A percentile compares a stretch with the other conserved stretches of the same genome.
These are phyloP conservation scores for Blomia tropicalis DNA, from an alignment of 2,888 invertebrate genomes.

Conservation along the genomic window DNA sequence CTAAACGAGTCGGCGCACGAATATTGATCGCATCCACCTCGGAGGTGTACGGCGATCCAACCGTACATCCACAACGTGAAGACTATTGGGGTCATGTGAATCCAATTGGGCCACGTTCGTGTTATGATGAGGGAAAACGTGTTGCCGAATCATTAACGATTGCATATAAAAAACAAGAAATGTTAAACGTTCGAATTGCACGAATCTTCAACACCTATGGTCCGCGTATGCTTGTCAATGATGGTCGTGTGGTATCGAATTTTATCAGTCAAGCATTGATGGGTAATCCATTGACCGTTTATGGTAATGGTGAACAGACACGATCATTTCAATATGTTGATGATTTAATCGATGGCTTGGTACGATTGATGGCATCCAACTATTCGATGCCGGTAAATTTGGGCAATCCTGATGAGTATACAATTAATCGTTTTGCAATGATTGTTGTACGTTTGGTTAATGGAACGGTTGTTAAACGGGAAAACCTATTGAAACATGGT, in stretches of 20 bases:
- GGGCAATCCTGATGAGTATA: slow-evolving; percentile 94
- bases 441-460: slow-evolving; percentile 40
- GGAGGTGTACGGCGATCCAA: slow-evolving; percentile 97
- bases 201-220: slow-evolving; percentile 98
- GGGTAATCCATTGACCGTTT: slow-evolving; percentile 75
- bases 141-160: slow-evolving; percentile 89
- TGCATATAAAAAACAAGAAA: slow-evolving; percentile 88
- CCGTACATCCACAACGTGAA: slow-evolving; percentile 92
- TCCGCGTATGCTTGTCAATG: slow-evolving; percentile 96
- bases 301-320: slow-evolving; percentile 46
- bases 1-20: slow-evolving; percentile 76
- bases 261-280: slow-evolving; percentile 92
- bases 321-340: slow-evolving; percentile 95
- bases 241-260: slow-evolving; percentile 95
- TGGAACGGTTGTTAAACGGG: not conserved
- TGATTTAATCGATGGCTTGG: slow-evolving; percentile 84
- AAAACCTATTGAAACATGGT: slow-evolving; percentile 43
- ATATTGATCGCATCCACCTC: slow-evolving; percentile 93
- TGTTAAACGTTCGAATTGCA: slow-evolving; percentile 82
- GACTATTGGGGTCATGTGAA: slow-evolving; percentile 99
- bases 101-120: slow-evolving; percentile 78
- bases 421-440: slow-evolving; percentile 57
- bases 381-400: slow-evolving; percentile 83
- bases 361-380: slow-evolving; percentile 81
- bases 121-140: slow-evolving; percentile 98